Evolutionary conservation across 2,888 invertebrate species (phyloP).

Genomic region (Thumatha senex): DNA sequence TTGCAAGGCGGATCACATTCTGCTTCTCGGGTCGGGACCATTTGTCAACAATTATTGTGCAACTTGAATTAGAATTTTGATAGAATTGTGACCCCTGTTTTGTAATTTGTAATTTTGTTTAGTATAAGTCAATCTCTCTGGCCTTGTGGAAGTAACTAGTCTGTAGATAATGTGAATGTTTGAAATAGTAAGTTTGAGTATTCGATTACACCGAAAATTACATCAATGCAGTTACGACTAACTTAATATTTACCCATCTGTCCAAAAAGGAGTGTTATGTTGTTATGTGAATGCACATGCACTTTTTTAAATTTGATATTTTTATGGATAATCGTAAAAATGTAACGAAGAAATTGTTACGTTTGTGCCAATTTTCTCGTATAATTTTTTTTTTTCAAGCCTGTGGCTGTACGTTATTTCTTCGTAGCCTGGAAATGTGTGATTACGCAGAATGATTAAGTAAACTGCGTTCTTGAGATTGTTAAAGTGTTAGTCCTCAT

Average conservation of each 20-base stretch:
- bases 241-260: neutral
- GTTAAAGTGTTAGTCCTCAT: constrained; percentile 19
- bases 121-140: constrained; percentile 39
- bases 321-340: constrained; percentile 9
- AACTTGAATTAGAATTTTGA: constrained; percentile 45
- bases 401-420: constrained; percentile 17
- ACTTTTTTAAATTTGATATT: neutral
- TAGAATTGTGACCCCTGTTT: constrained; percentile 43
- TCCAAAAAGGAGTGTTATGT: too few relatives aligned
- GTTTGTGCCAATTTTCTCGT: constrained; percentile 15
- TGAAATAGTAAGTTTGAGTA: constrained; percentile 8
- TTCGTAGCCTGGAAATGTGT: constrained; percentile 14
- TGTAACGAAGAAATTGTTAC: constrained; percentile 16
- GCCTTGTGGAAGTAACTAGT: constrained; percentile 33
- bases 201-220: neutral
- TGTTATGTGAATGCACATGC: too few relatives aligned
- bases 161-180: constrained; percentile 39
- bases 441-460: constrained; percentile 34
- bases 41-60: constrained; percentile 73
- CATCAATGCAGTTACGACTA: neutral
- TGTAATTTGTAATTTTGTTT: constrained; percentile 43
- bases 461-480: constrained; percentile 27
- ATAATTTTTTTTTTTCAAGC: constrained; percentile 19
- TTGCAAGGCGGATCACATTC: constrained; percentile 73
- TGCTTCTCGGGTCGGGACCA: constrained; percentile 44